Evolutionary conservation across 2,888 invertebrate genomes (phyloP), one percentile per base, ranked within the genome.

Genomic region (Trisateles emortualis): DNA sequence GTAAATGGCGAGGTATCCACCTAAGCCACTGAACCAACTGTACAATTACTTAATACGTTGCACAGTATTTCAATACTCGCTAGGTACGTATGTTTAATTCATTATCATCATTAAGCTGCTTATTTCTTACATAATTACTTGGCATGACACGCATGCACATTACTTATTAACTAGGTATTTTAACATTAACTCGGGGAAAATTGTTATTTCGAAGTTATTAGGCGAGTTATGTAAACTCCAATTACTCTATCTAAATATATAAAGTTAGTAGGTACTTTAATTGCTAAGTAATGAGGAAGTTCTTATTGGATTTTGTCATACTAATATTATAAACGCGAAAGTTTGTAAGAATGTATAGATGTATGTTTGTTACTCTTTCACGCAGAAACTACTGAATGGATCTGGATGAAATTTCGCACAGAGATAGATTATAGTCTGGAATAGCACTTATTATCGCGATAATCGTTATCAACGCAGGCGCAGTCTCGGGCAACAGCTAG

Each of bases 31-130:
- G 26, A 14, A 8, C 14, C 8, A 26, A 59, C 17, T 45, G 16
- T 9, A 22, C 36, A 47, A 56, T 41, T 10, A 53, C 24, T 52
- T 29, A 0, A n/a, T 48, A 14, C 22, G 29, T 10, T 16, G 2
- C 43, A 43, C 17, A 58, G 48, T 56, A 44, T 48, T 57, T 52
- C 32, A 46, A 50, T 45, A 26, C 30, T 36, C 11, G 17, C 24
- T 32, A n/a, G n/a, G n/a, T n/a, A n/a, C n/a, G n/a, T n/a, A 52
- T 52, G 44, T 55, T 49, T 64, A 42, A 59, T 70, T 62, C 38
- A 64, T 58, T 64, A 56, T 54, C 36, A 56, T 61, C 56, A 59
- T 40, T 54, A 63, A 36, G 35, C 13, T 29, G 13, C 40, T 50
- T 52, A 53, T 52, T 49, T 43, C 50, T 55, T 42, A 35, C 19